Conservation (phyloP, 2,888 invertebrate species). For the Papilio elwesi region DNA sequence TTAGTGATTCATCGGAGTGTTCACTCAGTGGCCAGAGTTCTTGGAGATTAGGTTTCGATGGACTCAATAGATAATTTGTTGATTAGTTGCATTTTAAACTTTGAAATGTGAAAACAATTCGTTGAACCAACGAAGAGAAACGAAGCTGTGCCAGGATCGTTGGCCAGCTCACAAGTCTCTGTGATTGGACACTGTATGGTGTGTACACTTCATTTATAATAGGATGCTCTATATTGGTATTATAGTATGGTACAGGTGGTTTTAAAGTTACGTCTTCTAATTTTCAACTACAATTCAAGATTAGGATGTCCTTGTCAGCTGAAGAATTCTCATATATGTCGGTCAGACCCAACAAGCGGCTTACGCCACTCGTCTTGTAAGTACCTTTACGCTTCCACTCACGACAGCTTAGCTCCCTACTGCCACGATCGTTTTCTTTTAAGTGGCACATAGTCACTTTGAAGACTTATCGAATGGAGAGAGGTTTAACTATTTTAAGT, state of each 20-base stretch:
- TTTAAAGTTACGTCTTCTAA: not conserved
- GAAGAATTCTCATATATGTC: constrained; percentile 3
- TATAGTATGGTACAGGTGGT: too few relatives aligned
- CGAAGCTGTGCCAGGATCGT: too few relatives aligned
- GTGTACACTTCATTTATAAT: too few relatives aligned
- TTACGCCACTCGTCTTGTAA: constrained; percentile 5
- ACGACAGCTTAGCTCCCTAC: constrained; percentile 11
- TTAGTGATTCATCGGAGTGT: not conserved
- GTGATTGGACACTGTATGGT: too few relatives aligned
- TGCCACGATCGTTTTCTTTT: constrained; percentile 19
- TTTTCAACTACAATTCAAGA: not conserved
- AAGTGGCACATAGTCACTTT: constrained; percentile 11
- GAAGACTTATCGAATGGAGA: constrained; percentile 3
- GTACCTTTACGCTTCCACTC: constrained; percentile 17
- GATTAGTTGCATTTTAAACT: not conserved
- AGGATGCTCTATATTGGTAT: too few relatives aligned
- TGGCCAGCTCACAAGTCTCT: too few relatives aligned
- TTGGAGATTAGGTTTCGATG: constrained; percentile 1
- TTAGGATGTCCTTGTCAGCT: not conserved
- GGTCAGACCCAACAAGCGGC: constrained; percentile 24
- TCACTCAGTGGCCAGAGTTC: not conserved
- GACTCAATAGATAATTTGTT: not conserved
- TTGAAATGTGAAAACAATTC: not conserved
- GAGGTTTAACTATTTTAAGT: constrained; percentile 3
- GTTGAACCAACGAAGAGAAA: not conserved